These are phyloP conservation scores for Nemurella pictetii DNA, from an alignment of 2,888 invertebrate genomes.

Conservation along the genomic window DNA sequence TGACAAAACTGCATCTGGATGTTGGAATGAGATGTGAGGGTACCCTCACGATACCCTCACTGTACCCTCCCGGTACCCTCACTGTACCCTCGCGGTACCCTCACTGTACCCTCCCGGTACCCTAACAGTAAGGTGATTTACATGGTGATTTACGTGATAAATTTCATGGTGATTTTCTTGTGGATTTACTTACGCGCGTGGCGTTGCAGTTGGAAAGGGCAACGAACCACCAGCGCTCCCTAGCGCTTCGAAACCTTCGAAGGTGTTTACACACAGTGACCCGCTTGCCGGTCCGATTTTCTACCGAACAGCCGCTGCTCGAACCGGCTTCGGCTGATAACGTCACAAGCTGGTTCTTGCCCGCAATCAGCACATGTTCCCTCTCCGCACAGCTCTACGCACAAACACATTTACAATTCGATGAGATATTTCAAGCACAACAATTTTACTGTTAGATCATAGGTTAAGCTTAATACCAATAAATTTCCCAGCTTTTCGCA, in stretches of 20 bases:
- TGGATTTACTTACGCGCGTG: conserved; percentile 62
- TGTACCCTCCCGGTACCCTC: too few relatives aligned
- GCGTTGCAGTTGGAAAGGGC: conserved; percentile 80
- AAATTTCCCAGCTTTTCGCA: too few relatives aligned
- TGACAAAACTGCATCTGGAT: too few relatives aligned
- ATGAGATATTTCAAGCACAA: too few relatives aligned
- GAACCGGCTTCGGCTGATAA: conserved; percentile 64
- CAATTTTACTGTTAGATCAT: too few relatives aligned
- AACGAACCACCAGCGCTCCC: conserved; percentile 95
- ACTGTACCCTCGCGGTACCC: too few relatives aligned
- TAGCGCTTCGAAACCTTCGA: conserved; percentile 73
- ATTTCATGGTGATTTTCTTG: conserved; percentile 11
- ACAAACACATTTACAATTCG: too few relatives aligned
- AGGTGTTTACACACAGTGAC: conserved; percentile 66
- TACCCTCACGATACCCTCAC: too few relatives aligned
- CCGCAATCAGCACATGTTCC: conserved; percentile 67
- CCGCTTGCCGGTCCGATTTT: conserved; percentile 44
- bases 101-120: too few relatives aligned
- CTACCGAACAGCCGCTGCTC: conserved; percentile 62
- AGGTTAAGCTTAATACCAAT: too few relatives aligned
- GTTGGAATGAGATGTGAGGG: too few relatives aligned
- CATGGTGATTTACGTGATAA: conserved; percentile 2
- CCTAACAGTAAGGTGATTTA: background rate
- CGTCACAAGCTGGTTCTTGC: conserved; percentile 79
- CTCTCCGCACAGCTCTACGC: conserved; percentile 76